Conservation (phyloP, 2,113 vertebrate species). For the Motacilla tschutschensis region DNA sequence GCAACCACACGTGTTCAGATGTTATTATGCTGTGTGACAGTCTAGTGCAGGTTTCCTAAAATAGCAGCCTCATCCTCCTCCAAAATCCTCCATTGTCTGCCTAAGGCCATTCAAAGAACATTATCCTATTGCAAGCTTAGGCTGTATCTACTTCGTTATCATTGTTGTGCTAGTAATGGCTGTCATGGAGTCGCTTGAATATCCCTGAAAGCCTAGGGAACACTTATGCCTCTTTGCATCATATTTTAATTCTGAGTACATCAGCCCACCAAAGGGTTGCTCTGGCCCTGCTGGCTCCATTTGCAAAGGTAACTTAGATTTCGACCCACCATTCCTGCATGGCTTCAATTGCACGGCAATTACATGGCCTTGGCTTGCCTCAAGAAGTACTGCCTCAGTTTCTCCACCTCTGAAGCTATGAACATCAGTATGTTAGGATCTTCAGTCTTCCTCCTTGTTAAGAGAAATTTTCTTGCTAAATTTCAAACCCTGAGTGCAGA, state of each 20-base stretch:
- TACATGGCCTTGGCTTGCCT: background rate
- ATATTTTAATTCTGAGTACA: background rate
- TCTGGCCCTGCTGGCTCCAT: background rate
- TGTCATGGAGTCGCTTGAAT: background rate
- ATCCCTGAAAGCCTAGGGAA: background rate
- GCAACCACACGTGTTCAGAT: background rate
- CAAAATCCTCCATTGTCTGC: constrained; percentile 42
- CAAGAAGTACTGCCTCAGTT: background rate
- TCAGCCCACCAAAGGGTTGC: background rate
- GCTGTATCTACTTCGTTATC: background rate
- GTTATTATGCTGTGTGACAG: background rate
- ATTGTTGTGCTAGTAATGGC: background rate
- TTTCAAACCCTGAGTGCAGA: background rate
- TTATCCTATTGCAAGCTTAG: constrained; percentile 30
- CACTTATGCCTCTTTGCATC: background rate
- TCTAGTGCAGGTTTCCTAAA: background rate
- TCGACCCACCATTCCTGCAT: fast-evolving
- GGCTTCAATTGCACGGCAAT: background rate
- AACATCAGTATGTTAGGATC: background rate
- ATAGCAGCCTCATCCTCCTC: constrained; percentile 14
- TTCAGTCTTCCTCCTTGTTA: background rate
- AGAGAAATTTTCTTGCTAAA: background rate
- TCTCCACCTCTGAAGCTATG: background rate
- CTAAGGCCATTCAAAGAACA: constrained; percentile 29
- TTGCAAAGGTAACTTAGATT: background rate